These are phyloP conservation scores for Channa striata DNA, from an alignment of 2,797 vertebrate species.

Conservation along the genomic window DNA sequence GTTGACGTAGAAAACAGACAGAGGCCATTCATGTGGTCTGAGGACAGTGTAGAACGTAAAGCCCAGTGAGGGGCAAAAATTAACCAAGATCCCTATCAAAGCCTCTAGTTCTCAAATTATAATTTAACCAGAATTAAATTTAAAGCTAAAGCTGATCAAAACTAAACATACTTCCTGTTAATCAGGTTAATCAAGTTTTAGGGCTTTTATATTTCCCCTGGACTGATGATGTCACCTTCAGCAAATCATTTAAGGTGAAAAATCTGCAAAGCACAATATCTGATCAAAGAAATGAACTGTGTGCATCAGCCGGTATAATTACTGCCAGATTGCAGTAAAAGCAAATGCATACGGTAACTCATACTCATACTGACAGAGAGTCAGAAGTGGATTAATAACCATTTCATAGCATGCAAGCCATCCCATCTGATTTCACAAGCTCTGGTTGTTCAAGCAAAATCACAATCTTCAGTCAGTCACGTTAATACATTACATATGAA, in stretches of 20 bases:
- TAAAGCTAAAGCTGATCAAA: no score
- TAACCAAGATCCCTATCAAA: no score
- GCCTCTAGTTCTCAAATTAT: no score
- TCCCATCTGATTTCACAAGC: constrained; percentile 40
- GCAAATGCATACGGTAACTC: no score
- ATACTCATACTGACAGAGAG: not conserved
- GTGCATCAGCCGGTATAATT: not conserved
- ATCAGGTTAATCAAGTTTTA: not conserved
- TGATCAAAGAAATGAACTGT: not conserved
- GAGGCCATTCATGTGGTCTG: not conserved
- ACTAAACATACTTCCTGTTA: no score
- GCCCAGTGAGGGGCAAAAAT: no score
- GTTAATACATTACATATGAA: no score
- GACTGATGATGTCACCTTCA: not conserved
- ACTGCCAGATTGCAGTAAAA: not conserved
- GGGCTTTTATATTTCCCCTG: not conserved
- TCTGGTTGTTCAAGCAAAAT: constrained; percentile 7
- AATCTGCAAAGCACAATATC: not conserved
- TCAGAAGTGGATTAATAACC: constrained; percentile 31
- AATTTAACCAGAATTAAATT: no score
- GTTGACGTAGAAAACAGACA: not conserved
- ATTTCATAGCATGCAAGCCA: constrained; percentile 28
- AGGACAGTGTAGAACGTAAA: not conserved
- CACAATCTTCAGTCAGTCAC: no score
- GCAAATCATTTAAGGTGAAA: not conserved